Conservation (phyloP, 2,888 invertebrate species). For the Heliconius aoede region DNA sequence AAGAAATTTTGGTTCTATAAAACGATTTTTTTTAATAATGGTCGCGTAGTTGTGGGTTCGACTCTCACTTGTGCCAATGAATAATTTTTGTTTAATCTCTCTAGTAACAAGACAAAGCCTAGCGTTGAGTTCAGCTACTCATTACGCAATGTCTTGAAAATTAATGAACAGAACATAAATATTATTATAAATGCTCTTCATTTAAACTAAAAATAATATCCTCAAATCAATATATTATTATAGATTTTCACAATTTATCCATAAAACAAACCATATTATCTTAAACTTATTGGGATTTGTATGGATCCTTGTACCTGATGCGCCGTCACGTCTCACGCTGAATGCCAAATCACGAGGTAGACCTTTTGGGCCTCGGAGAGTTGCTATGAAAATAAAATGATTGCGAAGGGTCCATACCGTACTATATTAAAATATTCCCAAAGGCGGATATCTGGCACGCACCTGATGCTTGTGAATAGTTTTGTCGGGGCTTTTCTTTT, state of each 20-base stretch:
- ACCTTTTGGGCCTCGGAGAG: conserved; percentile 78
- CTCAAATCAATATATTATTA: conserved; percentile 44
- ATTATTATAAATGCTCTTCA: too few species aligned
- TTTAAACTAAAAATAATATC: too few species aligned
- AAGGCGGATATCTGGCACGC: conserved; percentile 57
- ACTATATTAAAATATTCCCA: conserved; percentile 80
- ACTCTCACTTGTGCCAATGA: neutral
- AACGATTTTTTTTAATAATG: neutral
- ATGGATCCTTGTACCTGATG: conserved; percentile 49
- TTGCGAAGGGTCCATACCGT: conserved; percentile 72
- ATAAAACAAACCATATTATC: conserved; percentile 71
- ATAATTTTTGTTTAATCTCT: neutral
- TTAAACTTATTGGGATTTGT: conserved; percentile 58
- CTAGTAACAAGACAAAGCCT: neutral
- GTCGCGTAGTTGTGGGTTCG: neutral
- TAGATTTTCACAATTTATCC: conserved; percentile 65
- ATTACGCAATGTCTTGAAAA: neutral
- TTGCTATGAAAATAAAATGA: conserved; percentile 82
- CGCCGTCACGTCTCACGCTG: conserved; percentile 58
- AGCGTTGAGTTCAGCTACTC: neutral
- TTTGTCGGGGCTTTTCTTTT: conserved; percentile 63
- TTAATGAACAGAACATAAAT: too few species aligned
- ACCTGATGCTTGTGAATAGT: conserved; percentile 77
- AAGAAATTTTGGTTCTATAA: neutral
- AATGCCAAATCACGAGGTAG: conserved; percentile 82